These are phyloP conservation scores for Manis pentadactyla DNA, from an alignment of 2,797 vertebrate species.

Conservation along the genomic window DNA sequence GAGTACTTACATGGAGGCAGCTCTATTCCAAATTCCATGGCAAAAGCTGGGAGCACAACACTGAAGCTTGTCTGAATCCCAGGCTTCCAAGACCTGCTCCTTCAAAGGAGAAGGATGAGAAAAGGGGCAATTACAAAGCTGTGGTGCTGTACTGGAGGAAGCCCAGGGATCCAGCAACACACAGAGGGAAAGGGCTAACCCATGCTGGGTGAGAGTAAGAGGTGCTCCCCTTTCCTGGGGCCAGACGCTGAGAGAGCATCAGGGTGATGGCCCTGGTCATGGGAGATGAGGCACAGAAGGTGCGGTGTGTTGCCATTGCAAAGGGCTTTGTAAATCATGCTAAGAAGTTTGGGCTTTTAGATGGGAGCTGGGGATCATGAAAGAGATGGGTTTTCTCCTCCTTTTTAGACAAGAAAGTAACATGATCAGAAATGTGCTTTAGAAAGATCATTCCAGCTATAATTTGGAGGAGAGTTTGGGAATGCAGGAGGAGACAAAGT, in stretches of 20 bases:
- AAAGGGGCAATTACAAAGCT: neutral
- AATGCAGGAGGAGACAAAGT: neutral
- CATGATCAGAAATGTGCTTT: neutral
- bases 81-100: neutral
- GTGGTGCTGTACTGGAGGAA: no score
- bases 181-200: neutral
- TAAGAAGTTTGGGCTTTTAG: neutral
- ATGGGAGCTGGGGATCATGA: neutral
- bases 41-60: neutral
- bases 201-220: neutral
- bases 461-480: neutral
- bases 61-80: neutral
- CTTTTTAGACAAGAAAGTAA: neutral
- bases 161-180: neutral
- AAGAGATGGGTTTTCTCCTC: neutral
- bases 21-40: neutral
- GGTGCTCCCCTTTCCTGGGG: neutral
- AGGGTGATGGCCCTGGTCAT: neutral
- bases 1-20: neutral
- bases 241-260: neutral
- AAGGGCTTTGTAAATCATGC: neutral
- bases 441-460: neutral
- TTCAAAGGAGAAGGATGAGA: neutral
- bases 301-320: neutral
- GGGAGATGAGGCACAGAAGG: neutral